Conservation (phyloP, 2,888 invertebrate species). For the Caenorhabditis angaria region DNA sequence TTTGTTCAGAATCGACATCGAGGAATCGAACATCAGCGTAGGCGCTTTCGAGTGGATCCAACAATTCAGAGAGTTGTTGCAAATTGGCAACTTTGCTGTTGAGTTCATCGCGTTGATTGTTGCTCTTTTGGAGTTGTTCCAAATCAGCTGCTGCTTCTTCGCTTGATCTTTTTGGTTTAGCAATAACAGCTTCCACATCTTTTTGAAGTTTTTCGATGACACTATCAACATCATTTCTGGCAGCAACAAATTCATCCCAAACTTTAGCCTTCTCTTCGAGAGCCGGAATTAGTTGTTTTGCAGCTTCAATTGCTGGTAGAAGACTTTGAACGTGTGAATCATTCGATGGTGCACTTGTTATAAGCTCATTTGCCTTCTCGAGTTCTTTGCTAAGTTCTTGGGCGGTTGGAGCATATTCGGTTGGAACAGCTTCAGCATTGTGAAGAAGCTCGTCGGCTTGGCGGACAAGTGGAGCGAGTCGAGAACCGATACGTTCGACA, state of each 20-base stretch:
- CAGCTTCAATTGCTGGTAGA: conserved; percentile 33
- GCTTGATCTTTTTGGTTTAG: conserved; percentile 34
- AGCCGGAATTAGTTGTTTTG: conserved; percentile 38
- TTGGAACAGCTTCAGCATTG: conserved; percentile 52
- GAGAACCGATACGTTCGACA: conserved; percentile 26
- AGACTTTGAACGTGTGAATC: conserved; percentile 39
- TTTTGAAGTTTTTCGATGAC: conserved; percentile 46
- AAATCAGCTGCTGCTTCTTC: conserved; percentile 43
- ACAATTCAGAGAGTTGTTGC: conserved; percentile 52
- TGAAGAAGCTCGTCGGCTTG: conserved; percentile 44
- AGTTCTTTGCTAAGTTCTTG: conserved; percentile 43
- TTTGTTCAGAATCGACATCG: conserved; percentile 57
- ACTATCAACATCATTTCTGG: conserved; percentile 51
- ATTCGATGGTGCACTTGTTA: conserved; percentile 20
- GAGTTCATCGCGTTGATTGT: conserved; percentile 28
- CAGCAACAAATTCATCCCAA: conserved; percentile 54
- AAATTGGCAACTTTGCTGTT: conserved; percentile 35
- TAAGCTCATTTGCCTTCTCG: conserved; percentile 26
- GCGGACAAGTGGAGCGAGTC: conserved; percentile 47
- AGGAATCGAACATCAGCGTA: conserved; percentile 58
- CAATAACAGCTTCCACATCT: conserved; percentile 40
- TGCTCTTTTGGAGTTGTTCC: conserved; percentile 23
- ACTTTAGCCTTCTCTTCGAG: conserved; percentile 44
- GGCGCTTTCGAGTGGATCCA: conserved; percentile 57
- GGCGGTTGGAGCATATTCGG: conserved; percentile 44